These are phyloP conservation scores for Tamandua tetradactyla DNA, from an alignment of 2,797 vertebrate genomes.

Conservation along the genomic window DNA sequence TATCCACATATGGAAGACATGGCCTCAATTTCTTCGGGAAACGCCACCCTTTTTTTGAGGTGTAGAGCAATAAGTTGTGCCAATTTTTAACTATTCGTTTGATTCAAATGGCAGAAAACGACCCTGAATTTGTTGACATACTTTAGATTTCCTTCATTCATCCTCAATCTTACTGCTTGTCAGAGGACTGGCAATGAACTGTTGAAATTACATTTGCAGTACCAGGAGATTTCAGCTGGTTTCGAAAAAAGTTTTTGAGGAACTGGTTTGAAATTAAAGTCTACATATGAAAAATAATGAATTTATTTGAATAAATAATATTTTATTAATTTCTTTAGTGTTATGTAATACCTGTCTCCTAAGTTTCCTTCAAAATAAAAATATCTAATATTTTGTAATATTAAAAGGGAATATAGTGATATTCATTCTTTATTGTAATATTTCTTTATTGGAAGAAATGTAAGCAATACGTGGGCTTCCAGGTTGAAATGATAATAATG, in stretches of 20 bases:
- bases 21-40: background rate
- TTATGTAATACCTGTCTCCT: background rate
- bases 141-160: background rate
- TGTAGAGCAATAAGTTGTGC: background rate
- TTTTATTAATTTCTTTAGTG: slow-evolving; percentile 9
- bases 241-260: slow-evolving; percentile 5
- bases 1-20: background rate
- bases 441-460: background rate
- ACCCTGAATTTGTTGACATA: background rate
- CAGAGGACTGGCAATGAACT: background rate
- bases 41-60: background rate
- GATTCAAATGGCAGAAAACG: background rate
- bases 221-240: background rate
- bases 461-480: background rate
- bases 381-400: background rate
- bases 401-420: background rate
- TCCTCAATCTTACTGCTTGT: background rate
- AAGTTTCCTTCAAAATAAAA: slow-evolving; percentile 19
- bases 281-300: background rate
- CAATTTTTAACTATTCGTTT: slow-evolving; percentile 20
- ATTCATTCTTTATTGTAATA: background rate
- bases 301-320: background rate
- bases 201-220: background rate
- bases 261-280: background rate
- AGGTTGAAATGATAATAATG: background rate